These are phyloP conservation scores for Platycheirus rosarum DNA, from an alignment of 2,888 invertebrate species.

Conservation along the genomic window DNA sequence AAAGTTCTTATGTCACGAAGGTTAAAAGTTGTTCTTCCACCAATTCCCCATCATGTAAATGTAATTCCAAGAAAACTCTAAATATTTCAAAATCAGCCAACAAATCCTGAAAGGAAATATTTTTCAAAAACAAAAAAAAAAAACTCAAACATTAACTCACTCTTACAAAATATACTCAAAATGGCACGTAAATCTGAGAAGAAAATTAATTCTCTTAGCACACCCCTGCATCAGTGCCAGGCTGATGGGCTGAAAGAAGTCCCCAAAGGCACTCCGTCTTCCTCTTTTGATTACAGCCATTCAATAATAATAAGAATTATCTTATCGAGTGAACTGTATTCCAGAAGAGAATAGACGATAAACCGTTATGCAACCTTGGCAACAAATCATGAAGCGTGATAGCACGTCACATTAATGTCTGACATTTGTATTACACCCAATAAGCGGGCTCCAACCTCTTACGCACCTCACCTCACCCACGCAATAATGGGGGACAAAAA, in stretches of 20 bases:
- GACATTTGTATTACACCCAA: conserved; percentile 64
- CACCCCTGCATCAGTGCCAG: neutral
- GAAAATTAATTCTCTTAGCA: conserved; percentile 27
- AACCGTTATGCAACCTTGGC: conserved; percentile 30
- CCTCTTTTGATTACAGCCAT: conserved; percentile 28
- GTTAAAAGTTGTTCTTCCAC: too few relatives aligned
- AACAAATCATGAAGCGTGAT: conserved; percentile 59
- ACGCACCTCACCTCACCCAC: neutral
- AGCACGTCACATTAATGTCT: conserved; percentile 64
- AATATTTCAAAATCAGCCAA: too few relatives aligned
- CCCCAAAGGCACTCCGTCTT: conserved; percentile 6
- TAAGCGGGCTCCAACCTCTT: conserved; percentile 24
- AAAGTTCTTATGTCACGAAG: too few relatives aligned
- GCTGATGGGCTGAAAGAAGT: neutral
- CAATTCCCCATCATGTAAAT: too few relatives aligned
- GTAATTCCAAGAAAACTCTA: too few relatives aligned
- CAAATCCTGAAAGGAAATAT: too few relatives aligned
- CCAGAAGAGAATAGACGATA: conserved; percentile 33
- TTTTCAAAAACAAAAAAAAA: too few relatives aligned
- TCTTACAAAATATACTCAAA: too few relatives aligned
- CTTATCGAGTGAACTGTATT: conserved; percentile 42
- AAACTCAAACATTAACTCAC: too few relatives aligned
- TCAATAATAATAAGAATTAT: conserved; percentile 58
- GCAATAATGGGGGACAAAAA: neutral
- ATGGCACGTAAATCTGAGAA: conserved; percentile 5